phyloP scores from a whole-genome alignment of 1,140 invertebrate genomes.

The Neodiprion virginianus region DNA sequence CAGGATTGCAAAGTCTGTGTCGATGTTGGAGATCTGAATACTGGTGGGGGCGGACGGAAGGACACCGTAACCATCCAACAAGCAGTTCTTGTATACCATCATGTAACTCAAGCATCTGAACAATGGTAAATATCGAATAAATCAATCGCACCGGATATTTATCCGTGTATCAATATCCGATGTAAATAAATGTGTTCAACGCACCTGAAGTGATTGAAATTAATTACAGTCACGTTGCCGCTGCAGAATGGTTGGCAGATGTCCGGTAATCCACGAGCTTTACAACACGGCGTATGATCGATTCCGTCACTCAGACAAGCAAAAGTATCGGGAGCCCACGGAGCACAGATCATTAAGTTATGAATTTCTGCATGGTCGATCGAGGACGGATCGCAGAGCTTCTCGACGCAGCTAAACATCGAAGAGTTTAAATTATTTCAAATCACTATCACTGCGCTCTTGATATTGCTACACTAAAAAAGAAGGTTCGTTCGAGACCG shows the following conservation, averaged over 20 bases:
- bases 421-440: slow-evolving; percentile 14
- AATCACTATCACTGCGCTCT: neutral
- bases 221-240: slow-evolving; percentile 78
- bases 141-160: neutral
- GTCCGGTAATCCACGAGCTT: slow-evolving; percentile 73
- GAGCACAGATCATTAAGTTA: slow-evolving; percentile 86
- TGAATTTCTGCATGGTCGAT: slow-evolving; percentile 67
- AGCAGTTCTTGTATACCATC: slow-evolving; percentile 78
- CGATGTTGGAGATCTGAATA: slow-evolving; percentile 74
- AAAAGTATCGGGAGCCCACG: slow-evolving; percentile 81
- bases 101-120: slow-evolving; percentile 80
- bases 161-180: neutral
- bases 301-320: slow-evolving; percentile 79
- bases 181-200: slow-evolving; percentile 34
- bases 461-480: too few species aligned
- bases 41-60: slow-evolving; percentile 73
- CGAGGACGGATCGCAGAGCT: slow-evolving; percentile 78
- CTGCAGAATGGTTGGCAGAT: slow-evolving; percentile 78
- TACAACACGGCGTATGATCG: slow-evolving; percentile 83
- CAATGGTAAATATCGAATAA: slow-evolving; percentile 11
- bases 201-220: slow-evolving; percentile 83
- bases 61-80: slow-evolving; percentile 83
- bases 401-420: slow-evolving; percentile 69
- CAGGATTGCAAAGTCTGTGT: slow-evolving; percentile 77
- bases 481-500: too few species aligned